phyloP scores from a whole-genome alignment of 2,888 invertebrate genomes.

The Drosophila ustulata region DNA sequence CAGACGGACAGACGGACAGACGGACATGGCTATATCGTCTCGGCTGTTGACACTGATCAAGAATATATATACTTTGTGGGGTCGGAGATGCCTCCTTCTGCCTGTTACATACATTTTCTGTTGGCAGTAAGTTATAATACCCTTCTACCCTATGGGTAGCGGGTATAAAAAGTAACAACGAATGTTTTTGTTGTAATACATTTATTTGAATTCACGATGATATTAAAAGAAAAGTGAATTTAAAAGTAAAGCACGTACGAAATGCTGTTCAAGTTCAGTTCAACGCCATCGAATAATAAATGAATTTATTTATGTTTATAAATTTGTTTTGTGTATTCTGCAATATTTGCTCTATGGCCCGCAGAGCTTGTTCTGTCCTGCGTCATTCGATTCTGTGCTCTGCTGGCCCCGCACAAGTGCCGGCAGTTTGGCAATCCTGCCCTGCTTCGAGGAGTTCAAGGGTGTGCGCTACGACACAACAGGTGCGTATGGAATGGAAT shows the following conservation, averaged over 20 bases:
- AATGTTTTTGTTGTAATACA: neutral
- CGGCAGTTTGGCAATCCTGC: conserved; percentile 89
- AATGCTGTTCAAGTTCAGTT: neutral
- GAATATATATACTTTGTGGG: too few relatives aligned
- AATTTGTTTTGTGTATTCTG: neutral
- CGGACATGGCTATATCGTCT: too few relatives aligned
- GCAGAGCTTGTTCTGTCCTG: conserved; percentile 86
- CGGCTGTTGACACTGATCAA: too few relatives aligned
- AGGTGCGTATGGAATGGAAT: conserved; percentile 87
- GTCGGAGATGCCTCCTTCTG: too few relatives aligned
- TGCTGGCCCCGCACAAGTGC: conserved; percentile 94
- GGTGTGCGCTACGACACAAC: conserved; percentile 92
- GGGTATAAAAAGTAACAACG: too few relatives aligned
- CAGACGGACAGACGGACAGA: too few relatives aligned
- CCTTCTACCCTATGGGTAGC: too few relatives aligned
- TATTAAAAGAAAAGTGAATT: neutral
- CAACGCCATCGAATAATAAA: neutral
- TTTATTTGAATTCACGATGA: too few relatives aligned
- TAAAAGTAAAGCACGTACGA: neutral
- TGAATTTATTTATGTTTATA: conserved; percentile 4
- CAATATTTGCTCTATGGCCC: neutral
- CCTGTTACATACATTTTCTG: too few relatives aligned
- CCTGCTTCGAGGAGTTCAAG: conserved; percentile 92
- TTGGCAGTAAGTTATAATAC: too few relatives aligned
- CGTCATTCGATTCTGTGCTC: conserved; percentile 90